Evolutionary conservation across 1,140 invertebrate species (phyloP), one percentile per base, ranked within the genome.

Genomic region (Dufourea novaeangliae): DNA sequence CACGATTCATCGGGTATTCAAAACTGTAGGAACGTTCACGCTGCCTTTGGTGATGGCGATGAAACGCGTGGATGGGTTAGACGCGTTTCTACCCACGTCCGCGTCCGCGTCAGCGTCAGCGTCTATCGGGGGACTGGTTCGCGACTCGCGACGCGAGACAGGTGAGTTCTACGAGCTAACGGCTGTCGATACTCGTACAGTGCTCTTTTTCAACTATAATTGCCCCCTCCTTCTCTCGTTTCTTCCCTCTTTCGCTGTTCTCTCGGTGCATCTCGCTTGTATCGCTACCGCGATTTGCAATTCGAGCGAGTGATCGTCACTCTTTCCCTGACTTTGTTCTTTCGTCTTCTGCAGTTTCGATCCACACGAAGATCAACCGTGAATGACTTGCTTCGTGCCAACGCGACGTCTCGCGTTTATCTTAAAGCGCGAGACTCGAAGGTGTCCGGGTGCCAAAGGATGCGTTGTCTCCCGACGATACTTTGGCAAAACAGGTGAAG

Each of bases 71-170:
- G 39, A 29, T n/a, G 29, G 25, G 14, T n/a, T 34, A 41, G 25
- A 10, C 32, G 34, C 37, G 29, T 62, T 37, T 62, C 62, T 34
- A 39, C 64, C 32, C 70, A 64, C 70, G 61, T 50, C 20, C 46
- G 46, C 70, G 61, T n/a, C n/a, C n/a, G n/a, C n/a, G n/a, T n/a
- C n/a, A n/a, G n/a, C 70, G 61, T 50, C 20, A 17, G 46, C 70
- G 61, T 52, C 32, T 64, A 32, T 64, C 61, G 29, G 1, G n/a
- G 11, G 70, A 64, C 70, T 73, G 70, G 70, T 64, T 73, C 61
- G 44, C 59, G 39, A n/a, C n/a, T n/a, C 34, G n/a, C n/a, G 54
- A 39, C 17, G 25, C 61, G 11, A 52, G 44, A 44, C 70, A 54
- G 44, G 70, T 72, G 70, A 73, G 69, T 64, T 64, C 17, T 54